phyloP scores from a whole-genome alignment of 2,797 vertebrate genomes.

The Danio kyathit region DNA sequence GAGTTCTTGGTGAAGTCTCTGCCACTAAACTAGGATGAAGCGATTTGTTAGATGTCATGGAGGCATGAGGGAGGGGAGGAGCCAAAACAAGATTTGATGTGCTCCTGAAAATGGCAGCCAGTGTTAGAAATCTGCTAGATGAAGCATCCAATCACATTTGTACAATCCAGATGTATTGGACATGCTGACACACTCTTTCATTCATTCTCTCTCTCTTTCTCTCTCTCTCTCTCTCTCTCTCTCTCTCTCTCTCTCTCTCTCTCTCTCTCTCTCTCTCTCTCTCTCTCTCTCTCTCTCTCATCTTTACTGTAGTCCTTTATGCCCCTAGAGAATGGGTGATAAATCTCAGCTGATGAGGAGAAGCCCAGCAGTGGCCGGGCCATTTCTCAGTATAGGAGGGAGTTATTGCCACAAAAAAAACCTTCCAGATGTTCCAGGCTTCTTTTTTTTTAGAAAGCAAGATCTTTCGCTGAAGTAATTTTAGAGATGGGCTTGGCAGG shows the following conservation, averaged over 20 bases:
- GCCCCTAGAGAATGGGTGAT: constrained; percentile 20
- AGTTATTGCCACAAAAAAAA: not conserved
- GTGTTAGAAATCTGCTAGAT: constrained; percentile 42
- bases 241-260: not conserved
- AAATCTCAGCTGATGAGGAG: constrained; percentile 41
- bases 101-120: constrained; percentile 12
- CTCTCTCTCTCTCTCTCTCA: not conserved
- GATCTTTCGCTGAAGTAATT: constrained; percentile 25
- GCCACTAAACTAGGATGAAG: not conserved
- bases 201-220: not conserved
- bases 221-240: not conserved
- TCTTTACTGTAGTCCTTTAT: not conserved
- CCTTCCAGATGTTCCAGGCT: constrained; percentile 12
- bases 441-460: constrained; percentile 8
- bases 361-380: not conserved
- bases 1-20: not conserved
- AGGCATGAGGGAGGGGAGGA: constrained; percentile 11
- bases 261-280: too few relatives aligned
- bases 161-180: constrained; percentile 29
- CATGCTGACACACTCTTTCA: constrained; percentile 30
- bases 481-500: constrained; percentile 28
- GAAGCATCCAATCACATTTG: constrained; percentile 37
- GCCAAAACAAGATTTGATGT: constrained; percentile 22
- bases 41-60: not conserved
- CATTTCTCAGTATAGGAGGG: constrained; percentile 1